Percentiles rank a stretch among this genome's conserved stretches.
These are phyloP conservation scores for Oxygymnocypris stewartii DNA, from an alignment of 2,113 vertebrate species.

Conservation along the genomic window DNA sequence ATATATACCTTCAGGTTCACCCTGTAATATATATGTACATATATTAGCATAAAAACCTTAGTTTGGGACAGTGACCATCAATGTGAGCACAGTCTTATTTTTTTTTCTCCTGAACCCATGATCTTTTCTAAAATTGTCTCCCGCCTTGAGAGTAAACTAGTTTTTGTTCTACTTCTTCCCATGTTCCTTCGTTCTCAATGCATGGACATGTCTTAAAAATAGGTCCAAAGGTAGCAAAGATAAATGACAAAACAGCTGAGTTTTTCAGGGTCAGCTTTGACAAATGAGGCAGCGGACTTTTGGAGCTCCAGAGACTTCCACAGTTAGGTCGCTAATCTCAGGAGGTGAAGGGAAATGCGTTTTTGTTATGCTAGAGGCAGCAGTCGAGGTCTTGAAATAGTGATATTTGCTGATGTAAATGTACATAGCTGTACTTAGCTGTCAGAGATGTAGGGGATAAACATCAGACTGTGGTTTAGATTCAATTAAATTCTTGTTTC, in stretches of 20 bases:
- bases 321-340: conserved; percentile 75
- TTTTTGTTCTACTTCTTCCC: conserved; percentile 60
- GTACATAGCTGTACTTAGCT: not conserved
- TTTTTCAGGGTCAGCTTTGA: conserved; percentile 76
- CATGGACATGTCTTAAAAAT: conserved; percentile 67
- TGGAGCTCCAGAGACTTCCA: conserved; percentile 66
- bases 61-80: not conserved
- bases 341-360: conserved; percentile 49
- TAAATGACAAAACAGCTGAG: conserved; percentile 56
- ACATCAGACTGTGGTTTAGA: not conserved
- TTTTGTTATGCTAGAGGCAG: conserved; percentile 28
- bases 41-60: not conserved
- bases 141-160: conserved; percentile 47
- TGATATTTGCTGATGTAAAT: conserved; percentile 23
- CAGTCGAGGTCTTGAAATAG: conserved; percentile 38
- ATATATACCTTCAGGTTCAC: not conserved
- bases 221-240: conserved; percentile 62
- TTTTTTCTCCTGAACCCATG: conserved; percentile 7
- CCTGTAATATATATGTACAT: too few species aligned
- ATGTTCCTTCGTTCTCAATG: conserved; percentile 45
- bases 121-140: conserved; percentile 29
- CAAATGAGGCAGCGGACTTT: conserved; percentile 74
- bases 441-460: not conserved
- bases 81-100: not conserved
- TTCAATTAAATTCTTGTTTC: conserved; percentile 3